These are phyloP conservation scores for Sminthurides bifidus DNA, from an alignment of 1,140 invertebrate genomes.

Conservation along the genomic window DNA sequence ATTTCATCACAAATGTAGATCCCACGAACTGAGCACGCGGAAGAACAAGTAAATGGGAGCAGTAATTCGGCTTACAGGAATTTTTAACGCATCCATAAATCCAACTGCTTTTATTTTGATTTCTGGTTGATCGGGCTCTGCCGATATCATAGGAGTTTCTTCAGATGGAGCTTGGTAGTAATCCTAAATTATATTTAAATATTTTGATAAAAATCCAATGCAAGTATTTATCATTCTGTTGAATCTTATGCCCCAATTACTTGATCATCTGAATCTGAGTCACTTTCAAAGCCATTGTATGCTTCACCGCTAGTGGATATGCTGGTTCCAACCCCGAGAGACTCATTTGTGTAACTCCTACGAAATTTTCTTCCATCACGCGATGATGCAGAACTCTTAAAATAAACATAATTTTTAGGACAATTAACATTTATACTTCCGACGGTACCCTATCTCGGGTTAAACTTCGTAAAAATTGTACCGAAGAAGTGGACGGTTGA, in stretches of 20 bases:
- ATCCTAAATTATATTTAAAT: conserved; percentile 3
- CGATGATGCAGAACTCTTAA: not conserved
- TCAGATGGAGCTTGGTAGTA: conserved; percentile 17
- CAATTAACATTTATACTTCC: not conserved
- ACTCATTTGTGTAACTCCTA: conserved; percentile 2
- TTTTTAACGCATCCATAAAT: conserved; percentile 60
- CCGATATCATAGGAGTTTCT: conserved; percentile 27
- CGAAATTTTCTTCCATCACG: not conserved
- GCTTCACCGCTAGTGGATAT: not conserved
- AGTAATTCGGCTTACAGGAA: conserved; percentile 50
- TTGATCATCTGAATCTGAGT: not conserved
- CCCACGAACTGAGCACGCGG: no score
- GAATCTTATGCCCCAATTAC: not conserved
- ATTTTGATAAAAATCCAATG: not conserved
- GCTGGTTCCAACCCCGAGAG: conserved; percentile 1
- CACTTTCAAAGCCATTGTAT: conserved; percentile 1
- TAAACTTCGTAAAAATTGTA: no score
- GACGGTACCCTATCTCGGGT: no score
- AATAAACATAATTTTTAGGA: no score
- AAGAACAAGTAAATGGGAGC: no score
- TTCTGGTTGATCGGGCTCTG: conserved; percentile 4
- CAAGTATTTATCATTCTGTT: no score
- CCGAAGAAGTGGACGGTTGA: not conserved
- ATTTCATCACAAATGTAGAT: no score
- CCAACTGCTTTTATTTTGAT: conserved; percentile 52